Evolutionary conservation across 1,140 invertebrate species (phyloP), one percentile per base, ranked within the genome.

Genomic region (Panonychus citri): DNA sequence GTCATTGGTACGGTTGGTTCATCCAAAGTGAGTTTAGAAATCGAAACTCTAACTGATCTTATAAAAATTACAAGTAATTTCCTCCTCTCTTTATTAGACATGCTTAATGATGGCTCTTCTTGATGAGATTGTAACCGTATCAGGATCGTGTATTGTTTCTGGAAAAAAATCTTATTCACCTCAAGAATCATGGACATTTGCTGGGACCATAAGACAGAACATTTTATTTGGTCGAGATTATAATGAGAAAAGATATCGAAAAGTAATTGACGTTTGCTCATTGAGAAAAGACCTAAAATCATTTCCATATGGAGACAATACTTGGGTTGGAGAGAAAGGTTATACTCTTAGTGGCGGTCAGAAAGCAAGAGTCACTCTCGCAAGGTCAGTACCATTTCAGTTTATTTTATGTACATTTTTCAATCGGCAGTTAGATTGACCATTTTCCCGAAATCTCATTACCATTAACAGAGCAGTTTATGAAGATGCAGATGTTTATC

Each of bases 151-250:
- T 1, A n/a, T 7, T 10, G 28, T 28, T 1, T 8, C 12, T 12
- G 50, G 50, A n/a, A 24, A 12, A 17, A n/a, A 83, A 1, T 80
- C 81, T 0, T 85, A 83, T 64, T 76, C 80, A 3, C 76, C 79
- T 62, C 88, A 94, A 68, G 82, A 90, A 62, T 78, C 88, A 0
- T 95, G 88, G 88, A 74, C 93, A 0, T 76, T 75, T 62, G 68
- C 69, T 7, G 73, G 71, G 13, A 71, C 70, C 50, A 62, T 76
- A 3, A 59, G 80, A 28, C 81, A 90, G 64, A 95, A 94, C 67
- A 89, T 95, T 53, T 64, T 89, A 0, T 91, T 93, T 69, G 87
- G 73, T 0, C 70, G 77, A 55, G 68, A 75, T 28, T 81, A 81
- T 74, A 74, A 76, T 27, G 68, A 78, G 59, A 72, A 76, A 42